Conservation (phyloP, 2,113 vertebrate genomes). For the Xiphophorus couchianus region DNA sequence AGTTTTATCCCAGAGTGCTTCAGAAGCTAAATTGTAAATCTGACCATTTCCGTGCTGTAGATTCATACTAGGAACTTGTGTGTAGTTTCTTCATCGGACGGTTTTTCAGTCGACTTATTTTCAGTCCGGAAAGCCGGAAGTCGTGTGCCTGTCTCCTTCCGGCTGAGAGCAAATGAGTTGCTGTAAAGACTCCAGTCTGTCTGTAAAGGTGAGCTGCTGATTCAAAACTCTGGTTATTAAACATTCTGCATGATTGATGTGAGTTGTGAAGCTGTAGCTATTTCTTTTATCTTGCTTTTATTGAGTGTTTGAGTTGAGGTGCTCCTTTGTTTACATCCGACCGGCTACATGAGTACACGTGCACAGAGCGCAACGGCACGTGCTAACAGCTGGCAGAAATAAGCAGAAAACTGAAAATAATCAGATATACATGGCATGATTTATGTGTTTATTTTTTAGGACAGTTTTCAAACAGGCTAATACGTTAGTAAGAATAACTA, state of each 20-base stretch:
- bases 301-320: not conserved
- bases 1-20: not conserved
- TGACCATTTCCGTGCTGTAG: not conserved
- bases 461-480: not conserved
- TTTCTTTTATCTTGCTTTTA: not conserved
- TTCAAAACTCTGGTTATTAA: not conserved
- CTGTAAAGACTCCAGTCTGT: slow-evolving; percentile 9
- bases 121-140: slow-evolving; percentile 70
- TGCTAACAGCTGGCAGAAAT: slow-evolving; percentile 22
- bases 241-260: rapidly evolving
- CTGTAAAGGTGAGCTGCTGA: slow-evolving; percentile 61
- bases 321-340: slow-evolving; percentile 70
- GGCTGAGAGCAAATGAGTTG: slow-evolving; percentile 9
- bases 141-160: slow-evolving; percentile 22
- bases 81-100: not conserved
- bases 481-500: not conserved
- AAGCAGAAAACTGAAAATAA: not conserved
- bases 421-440: not conserved
- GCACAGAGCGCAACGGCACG: slow-evolving; percentile 32
- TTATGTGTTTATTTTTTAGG: not conserved
- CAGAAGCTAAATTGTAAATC: too few species aligned
- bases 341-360: slow-evolving; percentile 66
- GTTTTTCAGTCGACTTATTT: slow-evolving; percentile 67
- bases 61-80: not conserved
- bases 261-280: not conserved